phyloP scores from a whole-genome alignment of 2,888 invertebrate genomes.

The Odontocolon sp. region DNA sequence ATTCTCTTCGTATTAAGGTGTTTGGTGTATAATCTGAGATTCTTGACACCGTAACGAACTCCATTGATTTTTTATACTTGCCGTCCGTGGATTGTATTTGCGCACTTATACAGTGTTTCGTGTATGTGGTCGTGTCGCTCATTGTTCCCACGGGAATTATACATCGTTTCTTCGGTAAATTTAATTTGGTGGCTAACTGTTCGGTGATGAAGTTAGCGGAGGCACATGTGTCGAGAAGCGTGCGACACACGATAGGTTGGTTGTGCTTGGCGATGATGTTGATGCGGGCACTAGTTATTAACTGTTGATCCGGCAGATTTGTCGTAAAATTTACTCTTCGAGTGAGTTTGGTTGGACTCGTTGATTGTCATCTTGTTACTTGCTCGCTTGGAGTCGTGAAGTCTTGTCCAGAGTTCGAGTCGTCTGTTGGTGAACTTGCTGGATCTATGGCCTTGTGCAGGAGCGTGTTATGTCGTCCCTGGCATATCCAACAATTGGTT shows the following conservation, averaged over 20 bases:
- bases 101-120: constrained; percentile 1
- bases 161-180: not conserved
- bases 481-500: not conserved
- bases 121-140: not conserved
- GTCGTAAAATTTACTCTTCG: no score
- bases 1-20: constrained; percentile 14
- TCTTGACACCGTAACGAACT: not conserved
- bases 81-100: not conserved
- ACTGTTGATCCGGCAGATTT: not conserved
- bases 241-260: not conserved
- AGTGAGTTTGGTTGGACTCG: no score
- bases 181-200: not conserved
- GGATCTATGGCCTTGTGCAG: no score
- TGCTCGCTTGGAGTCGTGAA: no score
- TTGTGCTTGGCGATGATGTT: not conserved
- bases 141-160: not conserved
- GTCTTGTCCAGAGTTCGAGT: no score
- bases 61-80: not conserved
- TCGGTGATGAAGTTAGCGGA: constrained; percentile 20
- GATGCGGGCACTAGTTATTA: not conserved
- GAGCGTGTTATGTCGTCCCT: not conserved
- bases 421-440: no score
- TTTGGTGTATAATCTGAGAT: constrained; percentile 42
- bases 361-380: no score
- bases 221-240: constrained; percentile 10